Conservation (phyloP, 2,797 vertebrate genomes). For the Rhinatrema bivittatum region DNA sequence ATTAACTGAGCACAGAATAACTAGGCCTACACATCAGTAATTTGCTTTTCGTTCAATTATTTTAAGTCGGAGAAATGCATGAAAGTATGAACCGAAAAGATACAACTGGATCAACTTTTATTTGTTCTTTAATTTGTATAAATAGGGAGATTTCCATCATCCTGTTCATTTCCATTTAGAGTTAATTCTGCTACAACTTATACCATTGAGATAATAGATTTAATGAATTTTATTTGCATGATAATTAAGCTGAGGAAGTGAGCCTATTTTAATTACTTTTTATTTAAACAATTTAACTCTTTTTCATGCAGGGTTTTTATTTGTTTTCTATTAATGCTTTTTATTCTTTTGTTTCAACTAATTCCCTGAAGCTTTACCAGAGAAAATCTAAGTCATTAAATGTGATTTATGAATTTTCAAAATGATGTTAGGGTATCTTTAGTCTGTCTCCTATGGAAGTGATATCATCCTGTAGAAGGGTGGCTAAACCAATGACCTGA, state of each 20-base stretch:
- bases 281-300: background rate
- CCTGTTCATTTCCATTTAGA: background rate
- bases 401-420: background rate
- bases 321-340: background rate
- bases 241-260: background rate
- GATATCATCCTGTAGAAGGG: background rate
- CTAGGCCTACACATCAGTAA: too few species aligned
- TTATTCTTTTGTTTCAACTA: background rate
- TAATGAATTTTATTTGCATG: slow-evolving; percentile 12
- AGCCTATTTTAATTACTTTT: slow-evolving; percentile 1
- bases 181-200: background rate
- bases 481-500: background rate
- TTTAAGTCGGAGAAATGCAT: too few species aligned
- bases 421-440: background rate
- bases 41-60: too few species aligned
- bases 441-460: background rate
- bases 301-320: background rate
- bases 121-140: background rate
- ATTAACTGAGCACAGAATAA: too few species aligned
- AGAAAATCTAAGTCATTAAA: background rate
- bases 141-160: background rate
- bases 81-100: too few species aligned
- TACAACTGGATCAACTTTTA: background rate
- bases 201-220: background rate
- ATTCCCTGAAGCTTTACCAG: background rate